Percentiles rank a stretch among this genome's conserved stretches.
Conservation (phyloP, 2,888 invertebrate species). For the Aquatica leii region DNA sequence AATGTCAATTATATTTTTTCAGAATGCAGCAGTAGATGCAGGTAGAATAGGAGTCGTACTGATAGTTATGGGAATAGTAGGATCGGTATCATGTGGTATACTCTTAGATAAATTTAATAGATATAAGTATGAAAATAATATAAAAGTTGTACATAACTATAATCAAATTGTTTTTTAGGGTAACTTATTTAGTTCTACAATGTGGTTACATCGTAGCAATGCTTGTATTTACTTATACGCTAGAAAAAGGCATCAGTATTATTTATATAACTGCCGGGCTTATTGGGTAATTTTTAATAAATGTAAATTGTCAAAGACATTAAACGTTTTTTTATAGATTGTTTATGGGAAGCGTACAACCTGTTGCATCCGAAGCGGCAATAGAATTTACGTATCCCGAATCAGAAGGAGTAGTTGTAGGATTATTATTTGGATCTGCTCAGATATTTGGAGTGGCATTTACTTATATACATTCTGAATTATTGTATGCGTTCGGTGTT, state of each 20-base stretch:
- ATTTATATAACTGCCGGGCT: too few species aligned
- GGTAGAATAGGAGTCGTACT: conserved; percentile 92
- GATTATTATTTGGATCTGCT: not conserved
- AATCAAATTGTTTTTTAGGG: conserved; percentile 42
- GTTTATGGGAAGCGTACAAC: not conserved
- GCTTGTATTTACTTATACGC: not conserved
- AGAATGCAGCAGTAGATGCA: conserved; percentile 75
- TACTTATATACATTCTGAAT: not conserved
- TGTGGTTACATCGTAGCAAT: not conserved
- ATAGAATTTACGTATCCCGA: not conserved
- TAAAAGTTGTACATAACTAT: too few species aligned
- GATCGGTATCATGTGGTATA: conserved; percentile 89
- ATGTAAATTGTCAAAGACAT: not conserved
- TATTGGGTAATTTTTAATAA: conserved; percentile 75
- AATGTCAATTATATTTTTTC: conserved; percentile 19
- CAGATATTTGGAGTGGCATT: not conserved
- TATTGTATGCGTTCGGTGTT: not conserved
- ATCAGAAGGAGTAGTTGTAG: not conserved
- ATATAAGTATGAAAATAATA: conserved; percentile 75
- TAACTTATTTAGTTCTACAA: not conserved
- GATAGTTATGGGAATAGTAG: conserved; percentile 89
- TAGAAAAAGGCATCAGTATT: too few species aligned
- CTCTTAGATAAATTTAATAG: conserved; percentile 90
- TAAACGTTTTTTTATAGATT: not conserved
- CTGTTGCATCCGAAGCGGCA: not conserved